Evolutionary conservation across 1,140 invertebrate species (phyloP), one percentile per base, ranked within the genome.

Genomic region (Drosophila saltans): DNA sequence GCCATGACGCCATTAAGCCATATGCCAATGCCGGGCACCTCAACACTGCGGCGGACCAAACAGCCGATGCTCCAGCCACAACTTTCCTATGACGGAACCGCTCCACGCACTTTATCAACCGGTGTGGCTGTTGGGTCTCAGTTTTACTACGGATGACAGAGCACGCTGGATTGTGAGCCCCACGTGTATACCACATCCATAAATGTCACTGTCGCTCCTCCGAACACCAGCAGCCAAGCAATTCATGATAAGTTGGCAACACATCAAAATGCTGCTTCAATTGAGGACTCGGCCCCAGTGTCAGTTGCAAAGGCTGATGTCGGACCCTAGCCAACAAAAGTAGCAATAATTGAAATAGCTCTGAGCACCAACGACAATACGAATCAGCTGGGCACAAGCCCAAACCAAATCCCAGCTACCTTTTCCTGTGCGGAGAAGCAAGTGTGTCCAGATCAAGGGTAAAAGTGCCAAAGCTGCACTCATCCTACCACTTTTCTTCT

Each of bases 131-230:
- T 88, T 5, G 76, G 91, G 33, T 91, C 91, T 8, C 91, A 91
- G 66, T 91, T 89, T 52, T 92, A 92, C 61, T 92, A 92, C 59
- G 91, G 91, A 89, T 92, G 91, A 92, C 91, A 85, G 65, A 80
- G 69, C 63, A 78, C 64, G 6, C 40, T 66, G 30, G 78, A 81
- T 33, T 73, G 67, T 26, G 78, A 89, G 40, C 80, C 84, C 0
- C 69, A 81, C 57, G 62, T 89, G 43, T 84, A 79, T 24, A 65
- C 72, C 10, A 73, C 69, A 55, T 48, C 61, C 24, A 48, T 84
- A 24, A 62, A 41, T 36, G 60, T 75, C 36, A 65, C 52, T 48
- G n/a, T 41, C 21, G 9, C 28, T 6, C 11, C 70, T 6, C 56
- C 70, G 0, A 68, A 55, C 30, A 55, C 60, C 24, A 61, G 56